Evolutionary conservation across 2,888 invertebrate species (phyloP).

Genomic region (Aleiodes leptofemur): DNA sequence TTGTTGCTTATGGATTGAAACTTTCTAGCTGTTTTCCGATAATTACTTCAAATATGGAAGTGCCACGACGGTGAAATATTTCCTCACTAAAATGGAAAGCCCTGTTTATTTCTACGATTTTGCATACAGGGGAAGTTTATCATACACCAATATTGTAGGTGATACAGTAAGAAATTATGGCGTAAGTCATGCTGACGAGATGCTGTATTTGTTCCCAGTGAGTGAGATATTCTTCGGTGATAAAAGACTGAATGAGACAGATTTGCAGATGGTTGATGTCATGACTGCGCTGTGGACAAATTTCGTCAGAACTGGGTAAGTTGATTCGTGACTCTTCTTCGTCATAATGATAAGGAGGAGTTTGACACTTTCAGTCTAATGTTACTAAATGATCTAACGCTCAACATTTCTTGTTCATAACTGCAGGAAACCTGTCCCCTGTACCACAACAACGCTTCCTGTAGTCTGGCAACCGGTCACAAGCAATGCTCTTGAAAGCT

Average conservation of each 20-base stretch:
- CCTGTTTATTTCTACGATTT: slow-evolving; percentile 84
- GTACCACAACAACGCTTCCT: slow-evolving; percentile 72
- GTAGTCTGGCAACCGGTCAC: slow-evolving; percentile 80
- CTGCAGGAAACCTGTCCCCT: slow-evolving; percentile 81
- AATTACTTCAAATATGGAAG: slow-evolving; percentile 83
- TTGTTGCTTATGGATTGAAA: background rate
- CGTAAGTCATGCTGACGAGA: slow-evolving; percentile 89
- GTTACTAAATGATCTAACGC: too few relatives aligned
- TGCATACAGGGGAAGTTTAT: slow-evolving; percentile 81
- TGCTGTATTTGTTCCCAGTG: slow-evolving; percentile 88
- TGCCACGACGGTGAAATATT: slow-evolving; percentile 79
- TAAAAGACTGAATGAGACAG: slow-evolving; percentile 78
- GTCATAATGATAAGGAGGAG: background rate
- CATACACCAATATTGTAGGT: slow-evolving; percentile 85
- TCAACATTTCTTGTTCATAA: background rate
- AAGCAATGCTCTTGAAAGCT: slow-evolving; percentile 59
- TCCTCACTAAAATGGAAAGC: slow-evolving; percentile 72
- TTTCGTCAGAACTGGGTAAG: slow-evolving; percentile 84
- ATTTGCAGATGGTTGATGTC: slow-evolving; percentile 79
- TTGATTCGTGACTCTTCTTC: background rate
- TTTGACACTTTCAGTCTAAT: background rate
- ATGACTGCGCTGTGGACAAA: slow-evolving; percentile 84
- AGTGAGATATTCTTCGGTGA: slow-evolving; percentile 79
- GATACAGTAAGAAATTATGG: slow-evolving; percentile 82
- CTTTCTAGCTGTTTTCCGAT: slow-evolving; percentile 82